phyloP scores from a whole-genome alignment of 2,888 invertebrate species.

The Leptinotarsa tumamoca region DNA sequence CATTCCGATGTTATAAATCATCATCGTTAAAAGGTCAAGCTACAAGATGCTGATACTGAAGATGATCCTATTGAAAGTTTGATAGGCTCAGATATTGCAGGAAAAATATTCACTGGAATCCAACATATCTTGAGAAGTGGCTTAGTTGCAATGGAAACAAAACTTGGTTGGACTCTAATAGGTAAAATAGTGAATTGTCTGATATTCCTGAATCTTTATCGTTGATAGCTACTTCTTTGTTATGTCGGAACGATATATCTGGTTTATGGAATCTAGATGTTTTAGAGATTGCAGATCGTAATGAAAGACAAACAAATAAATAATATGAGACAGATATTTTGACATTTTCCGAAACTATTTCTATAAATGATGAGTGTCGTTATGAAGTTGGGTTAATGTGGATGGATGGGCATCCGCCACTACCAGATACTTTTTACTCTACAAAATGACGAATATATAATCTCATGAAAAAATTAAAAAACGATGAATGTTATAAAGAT shows the following conservation, averaged over 20 bases:
- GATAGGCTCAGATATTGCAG: slow-evolving; percentile 9
- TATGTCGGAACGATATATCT: slow-evolving; percentile 13
- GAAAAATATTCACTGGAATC: neutral
- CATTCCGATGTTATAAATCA: neutral
- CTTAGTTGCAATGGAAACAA: slow-evolving; percentile 1
- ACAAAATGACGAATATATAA: neutral
- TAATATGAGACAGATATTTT: neutral
- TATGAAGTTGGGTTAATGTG: slow-evolving; percentile 57
- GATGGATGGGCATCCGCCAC: slow-evolving; percentile 53
- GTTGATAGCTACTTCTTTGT: slow-evolving; percentile 7
- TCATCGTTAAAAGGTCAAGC: neutral
- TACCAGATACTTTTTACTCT: slow-evolving; percentile 45
- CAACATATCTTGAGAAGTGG: slow-evolving; percentile 4
- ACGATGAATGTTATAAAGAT: neutral
- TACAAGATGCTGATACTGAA: slow-evolving; percentile 11
- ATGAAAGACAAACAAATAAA: neutral
- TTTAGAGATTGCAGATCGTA: slow-evolving; percentile 5
- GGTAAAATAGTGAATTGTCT: neutral
- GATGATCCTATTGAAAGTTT: slow-evolving; percentile 15
- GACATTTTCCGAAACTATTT: neutral
- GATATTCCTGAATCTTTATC: slow-evolving; percentile 2
- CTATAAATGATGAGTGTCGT: slow-evolving; percentile 10
- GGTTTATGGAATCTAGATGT: slow-evolving; percentile 8
- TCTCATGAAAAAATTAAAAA: slow-evolving; percentile 18
- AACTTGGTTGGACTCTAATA: slow-evolving; percentile 19